Base-by-base conservation (phyloP, 2,888 invertebrate species). In the Pheosia gnoma region DNA sequence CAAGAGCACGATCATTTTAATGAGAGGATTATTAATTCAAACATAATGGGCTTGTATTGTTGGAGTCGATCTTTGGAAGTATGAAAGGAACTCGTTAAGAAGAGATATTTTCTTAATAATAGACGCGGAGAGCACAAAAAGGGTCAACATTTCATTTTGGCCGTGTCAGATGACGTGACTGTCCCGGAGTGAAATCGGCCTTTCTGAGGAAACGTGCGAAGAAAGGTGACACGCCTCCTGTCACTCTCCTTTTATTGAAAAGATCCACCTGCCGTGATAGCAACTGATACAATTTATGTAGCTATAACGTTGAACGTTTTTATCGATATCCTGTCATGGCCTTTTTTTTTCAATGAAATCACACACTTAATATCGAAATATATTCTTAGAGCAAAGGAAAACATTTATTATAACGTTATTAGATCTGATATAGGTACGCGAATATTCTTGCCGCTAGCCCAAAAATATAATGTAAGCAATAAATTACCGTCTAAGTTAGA, bases 61-160 rank as follows among this genome's bases (percentile, higher is more conserved):
- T 82, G 79, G 74, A 76, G 79, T 75, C 78, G 78, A 82, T 84
- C 83, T 84, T 85, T 75, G 72, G 80, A 70, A 80, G 78, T 76
- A 84, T 84, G 82, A 88, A 89, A 86, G 83, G 80, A 84, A 82
- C 85, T 89, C 84, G 84, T 88, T 87, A 89, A 83, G 83, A 66
- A 74, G 72, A 81, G 81, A 79, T 82, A 79, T 80, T 76, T 81
- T 80, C 80, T 81, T 86, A 78, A 84, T 85, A 86, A 83, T 84
- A 80, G 81, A 67, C 72, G 75, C 71, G 75, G 74, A 77, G 76
- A 82, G 77, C 71, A 83, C 81, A 87, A 85, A 86, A 85, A 84
- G 82, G 86, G 82, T 85, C 83, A 83, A 83, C 83, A 79, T 84
- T 85, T 83, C 81, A 82, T 87, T 84, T 82, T 76, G 76, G 67